These are phyloP conservation scores for Matsumurasca onukii DNA, from an alignment of 1,140 invertebrate genomes.

Conservation along the genomic window DNA sequence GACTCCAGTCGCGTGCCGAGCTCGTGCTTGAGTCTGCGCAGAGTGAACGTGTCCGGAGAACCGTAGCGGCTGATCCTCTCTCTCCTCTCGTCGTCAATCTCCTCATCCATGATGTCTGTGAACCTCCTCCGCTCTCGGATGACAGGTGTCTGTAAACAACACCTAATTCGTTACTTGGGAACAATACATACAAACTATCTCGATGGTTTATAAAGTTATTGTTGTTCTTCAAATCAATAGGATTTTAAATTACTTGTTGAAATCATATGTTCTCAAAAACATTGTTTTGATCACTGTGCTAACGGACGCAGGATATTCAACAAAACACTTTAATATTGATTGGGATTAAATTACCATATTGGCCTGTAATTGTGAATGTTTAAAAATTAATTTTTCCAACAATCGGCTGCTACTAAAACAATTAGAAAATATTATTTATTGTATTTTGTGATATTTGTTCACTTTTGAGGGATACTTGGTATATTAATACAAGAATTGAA, in stretches of 20 bases:
- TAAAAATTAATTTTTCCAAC: too few relatives aligned
- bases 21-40: slow-evolving; percentile 76
- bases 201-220: background rate
- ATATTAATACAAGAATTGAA: too few relatives aligned
- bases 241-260: background rate
- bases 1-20: slow-evolving; percentile 74
- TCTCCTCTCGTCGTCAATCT: slow-evolving; percentile 87
- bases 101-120: slow-evolving; percentile 94
- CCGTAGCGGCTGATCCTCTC: slow-evolving; percentile 78
- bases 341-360: too few relatives aligned
- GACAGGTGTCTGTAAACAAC: slow-evolving; percentile 74
- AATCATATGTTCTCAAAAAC: too few relatives aligned
- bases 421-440: too few relatives aligned
- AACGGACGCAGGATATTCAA: too few relatives aligned
- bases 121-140: slow-evolving; percentile 88
- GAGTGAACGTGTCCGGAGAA: slow-evolving; percentile 64
- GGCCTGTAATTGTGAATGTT: too few relatives aligned
- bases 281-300: too few relatives aligned
- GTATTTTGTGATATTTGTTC: too few relatives aligned
- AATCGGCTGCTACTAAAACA: too few relatives aligned
- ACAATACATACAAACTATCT: slow-evolving; percentile 4
- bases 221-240: background rate
- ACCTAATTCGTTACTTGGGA: slow-evolving; percentile 25
- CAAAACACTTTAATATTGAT: too few relatives aligned
- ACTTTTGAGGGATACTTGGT: too few relatives aligned